Base-by-base conservation (phyloP, 2,888 invertebrate genomes). In the Teinopalpus imperialis region DNA sequence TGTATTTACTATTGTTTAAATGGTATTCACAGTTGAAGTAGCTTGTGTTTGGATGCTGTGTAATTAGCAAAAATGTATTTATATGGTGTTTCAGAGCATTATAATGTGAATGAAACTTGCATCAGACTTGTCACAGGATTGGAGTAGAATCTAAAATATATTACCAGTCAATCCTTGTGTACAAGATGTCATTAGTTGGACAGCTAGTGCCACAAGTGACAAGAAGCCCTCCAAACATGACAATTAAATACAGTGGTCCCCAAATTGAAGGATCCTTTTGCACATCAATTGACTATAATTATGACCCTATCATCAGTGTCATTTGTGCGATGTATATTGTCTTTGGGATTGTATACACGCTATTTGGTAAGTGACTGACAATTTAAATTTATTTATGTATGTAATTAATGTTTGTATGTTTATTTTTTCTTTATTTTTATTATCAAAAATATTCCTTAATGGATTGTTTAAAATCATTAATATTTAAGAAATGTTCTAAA, bases 341-440 rank as follows among this genome's bases (percentile, higher is more conserved):
- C 27, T 95, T 96, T 79, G 96, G 96, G 49, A 91, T 96, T 57
- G 92, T 96, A 46, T 96, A 95, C 73, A 94, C 94, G 52, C 90
- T 96, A 55, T 93, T 95, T 73, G 96, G 95, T 95, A 81, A 92
- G 92, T 88, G 4, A 26, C 3, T n/a, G n/a, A n/a, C n/a, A n/a
- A n/a, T n/a, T n/a, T n/a, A n/a, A n/a, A n/a, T 6, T 21, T 31
- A 6, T 43, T 37, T 4, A 24, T 43, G 20, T n/a, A 23, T 10
- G 1, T 7, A 6, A 14, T 14, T 14, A 24, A 21, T 2, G 13
- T n/a, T 6, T n/a, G 4, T 16, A 16, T 16, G 10, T 12, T 3
- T 26, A 10, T 27, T 1, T 10, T 43, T 6, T 26, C 36, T 14
- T 36, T 37, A 3, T 48, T 13, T 6, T 26, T 40, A 18, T 36